Conservation (phyloP, 1,140 invertebrate species). For the Bombus pyrosoma region DNA sequence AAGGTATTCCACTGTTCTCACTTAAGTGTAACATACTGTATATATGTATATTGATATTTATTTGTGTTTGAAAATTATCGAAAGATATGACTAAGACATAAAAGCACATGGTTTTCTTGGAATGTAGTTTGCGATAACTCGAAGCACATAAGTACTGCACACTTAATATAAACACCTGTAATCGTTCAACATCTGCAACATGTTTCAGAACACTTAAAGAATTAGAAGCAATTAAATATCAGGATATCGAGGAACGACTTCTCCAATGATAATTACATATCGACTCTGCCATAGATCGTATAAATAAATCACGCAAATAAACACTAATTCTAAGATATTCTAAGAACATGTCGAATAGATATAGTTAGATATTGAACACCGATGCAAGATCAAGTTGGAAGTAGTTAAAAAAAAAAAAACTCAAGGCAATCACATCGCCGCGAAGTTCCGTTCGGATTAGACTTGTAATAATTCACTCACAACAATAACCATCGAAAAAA, state of each 20-base stretch:
- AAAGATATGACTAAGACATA: not conserved
- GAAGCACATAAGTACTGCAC: slow-evolving; percentile 37
- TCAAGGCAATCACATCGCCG: slow-evolving; percentile 60
- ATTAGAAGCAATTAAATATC: slow-evolving; percentile 31
- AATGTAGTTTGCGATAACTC: slow-evolving; percentile 23
- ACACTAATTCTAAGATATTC: slow-evolving; percentile 61
- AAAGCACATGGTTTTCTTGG: not conserved
- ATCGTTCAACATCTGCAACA: slow-evolving; percentile 37
- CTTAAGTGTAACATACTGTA: not conserved
- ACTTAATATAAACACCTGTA: slow-evolving; percentile 35
- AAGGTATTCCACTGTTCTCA: not conserved
- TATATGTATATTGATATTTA: not conserved
- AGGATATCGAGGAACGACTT: slow-evolving; percentile 15
- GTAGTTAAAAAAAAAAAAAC: slow-evolving; percentile 35
- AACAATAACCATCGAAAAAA: slow-evolving; percentile 73
- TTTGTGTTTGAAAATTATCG: not conserved
- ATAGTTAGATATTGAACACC: slow-evolving; percentile 63
- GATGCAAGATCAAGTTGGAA: slow-evolving; percentile 61
- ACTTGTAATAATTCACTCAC: slow-evolving; percentile 63
- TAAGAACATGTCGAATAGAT: slow-evolving; percentile 51
- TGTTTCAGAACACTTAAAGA: slow-evolving; percentile 20
- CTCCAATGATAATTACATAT: not conserved
- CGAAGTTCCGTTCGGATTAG: slow-evolving; percentile 40
- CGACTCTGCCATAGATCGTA: slow-evolving; percentile 21
- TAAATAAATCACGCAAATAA: slow-evolving; percentile 53